Conservation (phyloP, 2,888 invertebrate genomes). For the Agapetus fuscipes region DNA sequence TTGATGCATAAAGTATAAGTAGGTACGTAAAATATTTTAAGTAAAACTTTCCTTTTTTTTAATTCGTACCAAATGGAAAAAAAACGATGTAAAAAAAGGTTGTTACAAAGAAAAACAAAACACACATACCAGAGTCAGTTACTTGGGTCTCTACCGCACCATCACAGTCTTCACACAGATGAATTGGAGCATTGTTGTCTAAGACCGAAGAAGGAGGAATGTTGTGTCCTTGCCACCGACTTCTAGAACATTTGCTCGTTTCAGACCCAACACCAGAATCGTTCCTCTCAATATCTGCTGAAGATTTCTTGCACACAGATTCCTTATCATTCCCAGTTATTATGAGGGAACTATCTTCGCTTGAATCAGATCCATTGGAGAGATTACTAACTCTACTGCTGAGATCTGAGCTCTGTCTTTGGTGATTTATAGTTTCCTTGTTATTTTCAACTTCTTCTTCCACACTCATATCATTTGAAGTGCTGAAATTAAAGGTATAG, state of each 20-base stretch:
- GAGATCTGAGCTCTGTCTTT: constrained; percentile 41
- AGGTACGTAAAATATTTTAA: too few species aligned
- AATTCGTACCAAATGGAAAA: too few species aligned
- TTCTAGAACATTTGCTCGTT: constrained; percentile 78
- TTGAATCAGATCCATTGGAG: constrained; percentile 76
- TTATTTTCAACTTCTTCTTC: constrained; percentile 41
- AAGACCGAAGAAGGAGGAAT: constrained; percentile 38
- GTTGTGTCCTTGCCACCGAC: constrained; percentile 55
- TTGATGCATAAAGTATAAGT: too few species aligned
- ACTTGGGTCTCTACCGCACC: constrained; percentile 66
- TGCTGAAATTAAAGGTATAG: constrained; percentile 54
- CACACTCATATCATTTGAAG: constrained; percentile 42
- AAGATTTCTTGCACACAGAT: constrained; percentile 46
- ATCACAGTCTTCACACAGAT: constrained; percentile 80
- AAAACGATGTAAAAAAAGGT: too few species aligned
- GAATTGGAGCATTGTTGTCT: constrained; percentile 53
- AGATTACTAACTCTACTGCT: constrained; percentile 66
- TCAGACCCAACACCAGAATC: constrained; percentile 91
- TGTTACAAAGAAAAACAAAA: too few species aligned
- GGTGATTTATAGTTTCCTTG: constrained; percentile 45
- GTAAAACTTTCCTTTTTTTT: too few species aligned
- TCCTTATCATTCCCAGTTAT: constrained; percentile 48
- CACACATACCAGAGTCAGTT: constrained; percentile 54
- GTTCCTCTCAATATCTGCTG: constrained; percentile 78
- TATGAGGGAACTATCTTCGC: constrained; percentile 69